Evolutionary conservation across 2,113 vertebrate species (phyloP).

Genomic region (Colius striatus): DNA sequence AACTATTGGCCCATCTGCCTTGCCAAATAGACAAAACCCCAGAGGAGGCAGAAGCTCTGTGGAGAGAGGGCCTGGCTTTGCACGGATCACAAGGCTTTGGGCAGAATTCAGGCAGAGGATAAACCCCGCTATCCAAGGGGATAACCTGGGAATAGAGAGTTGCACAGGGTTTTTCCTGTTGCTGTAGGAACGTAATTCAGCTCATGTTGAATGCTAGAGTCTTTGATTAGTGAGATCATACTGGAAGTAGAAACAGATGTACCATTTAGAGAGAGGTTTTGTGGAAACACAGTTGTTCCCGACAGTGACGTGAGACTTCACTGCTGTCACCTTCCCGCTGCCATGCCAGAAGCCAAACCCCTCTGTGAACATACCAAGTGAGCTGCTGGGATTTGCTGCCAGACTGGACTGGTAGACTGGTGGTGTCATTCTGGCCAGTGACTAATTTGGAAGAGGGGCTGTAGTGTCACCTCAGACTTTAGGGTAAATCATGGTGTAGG

Average conservation of each 20-base stretch:
- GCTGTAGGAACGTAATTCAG: conserved; percentile 26
- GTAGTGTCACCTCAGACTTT: background rate
- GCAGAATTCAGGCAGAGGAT: conserved; percentile 19
- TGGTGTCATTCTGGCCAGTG: background rate
- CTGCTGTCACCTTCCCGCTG: background rate
- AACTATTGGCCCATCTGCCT: background rate
- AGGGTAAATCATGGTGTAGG: background rate
- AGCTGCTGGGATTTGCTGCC: background rate
- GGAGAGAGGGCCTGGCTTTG: background rate
- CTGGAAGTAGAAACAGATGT: conserved; percentile 59
- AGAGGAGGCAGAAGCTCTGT: background rate
- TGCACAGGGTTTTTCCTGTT: background rate
- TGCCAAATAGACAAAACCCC: background rate
- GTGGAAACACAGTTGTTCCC: background rate
- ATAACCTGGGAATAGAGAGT: background rate
- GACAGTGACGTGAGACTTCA: background rate
- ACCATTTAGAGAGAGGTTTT: conserved; percentile 36
- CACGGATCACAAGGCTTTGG: background rate
- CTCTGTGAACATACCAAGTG: background rate
- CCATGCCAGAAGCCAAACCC: background rate
- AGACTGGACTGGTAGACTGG: background rate
- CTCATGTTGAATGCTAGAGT: conserved; percentile 37
- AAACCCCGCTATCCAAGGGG: background rate
- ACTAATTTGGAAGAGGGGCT: background rate
- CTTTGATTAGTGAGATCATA: conserved; percentile 60